Conservation (phyloP, 2,113 vertebrate species). For the Gopherus flavomarginatus region DNA sequence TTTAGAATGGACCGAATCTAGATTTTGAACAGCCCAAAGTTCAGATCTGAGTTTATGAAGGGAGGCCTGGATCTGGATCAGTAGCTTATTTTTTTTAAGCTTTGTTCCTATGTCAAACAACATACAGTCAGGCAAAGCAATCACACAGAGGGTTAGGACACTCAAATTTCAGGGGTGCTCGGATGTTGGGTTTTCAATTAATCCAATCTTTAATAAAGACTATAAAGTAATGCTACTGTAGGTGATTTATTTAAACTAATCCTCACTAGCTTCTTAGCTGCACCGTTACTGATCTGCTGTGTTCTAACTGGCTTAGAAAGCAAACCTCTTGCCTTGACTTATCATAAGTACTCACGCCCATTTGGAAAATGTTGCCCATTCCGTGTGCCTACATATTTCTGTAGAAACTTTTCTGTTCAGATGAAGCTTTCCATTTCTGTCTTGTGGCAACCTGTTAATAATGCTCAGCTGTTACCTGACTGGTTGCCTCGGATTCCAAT, state of each 20-base stretch:
- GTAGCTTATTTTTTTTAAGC: background rate
- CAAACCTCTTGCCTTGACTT: background rate
- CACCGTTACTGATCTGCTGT: background rate
- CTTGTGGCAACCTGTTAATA: background rate
- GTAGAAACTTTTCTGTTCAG: background rate
- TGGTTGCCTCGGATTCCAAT: too few species aligned
- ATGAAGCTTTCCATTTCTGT: background rate
- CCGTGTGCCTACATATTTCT: background rate
- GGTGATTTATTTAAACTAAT: background rate
- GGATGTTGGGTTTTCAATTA: background rate
- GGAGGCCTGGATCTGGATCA: background rate
- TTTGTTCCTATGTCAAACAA: accelerated
- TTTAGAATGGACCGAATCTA: background rate
- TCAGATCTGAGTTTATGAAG: background rate
- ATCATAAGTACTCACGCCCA: background rate
- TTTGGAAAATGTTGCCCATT: background rate
- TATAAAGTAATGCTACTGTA: background rate
- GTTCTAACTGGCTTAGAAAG: background rate
- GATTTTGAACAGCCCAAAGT: background rate
- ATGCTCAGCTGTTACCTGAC: background rate
- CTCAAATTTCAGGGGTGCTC: background rate
- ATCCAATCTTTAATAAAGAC: background rate
- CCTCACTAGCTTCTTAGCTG: background rate
- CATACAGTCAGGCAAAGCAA: background rate
- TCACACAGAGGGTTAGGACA: background rate